Evolutionary conservation across 2,797 vertebrate species (phyloP), one percentile per base, ranked within the genome.

Genomic region (Momotus momota): DNA sequence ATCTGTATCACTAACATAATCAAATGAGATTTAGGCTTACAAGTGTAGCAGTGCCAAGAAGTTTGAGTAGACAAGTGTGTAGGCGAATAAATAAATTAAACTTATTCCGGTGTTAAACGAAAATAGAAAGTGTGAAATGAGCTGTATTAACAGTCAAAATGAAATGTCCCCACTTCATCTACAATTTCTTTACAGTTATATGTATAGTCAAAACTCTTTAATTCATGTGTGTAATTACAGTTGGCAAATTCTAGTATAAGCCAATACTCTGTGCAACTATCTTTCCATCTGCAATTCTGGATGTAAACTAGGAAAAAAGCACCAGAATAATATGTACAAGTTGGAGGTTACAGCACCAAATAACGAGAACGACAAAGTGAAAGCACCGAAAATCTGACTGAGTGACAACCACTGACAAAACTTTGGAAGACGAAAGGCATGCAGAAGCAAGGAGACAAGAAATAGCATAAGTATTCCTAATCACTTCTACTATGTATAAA

Each of bases 381-480:
- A 94, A 88, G 66, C 78, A 33, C 26, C n/a, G 67, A 86, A 81
- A 77, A 89, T 33, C 31, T 85, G 45, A 79, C 21, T 94, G 92
- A 94, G 72, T 90, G 90, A 94, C 93, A 96, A 20, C 35, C 51
- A 61, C 75, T 92, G 87, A 92, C 93, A 96, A 92, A 95, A 97
- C 85, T 74, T 88, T 92, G 54, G 78, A 94, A 81, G 65, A 49
- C 61, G 54, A 71, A 74, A 75, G 33, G 41, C 21, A 70, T 27
- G 40, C 2, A 2, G 74, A 92, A 89, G 57, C 64, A 89, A 91
- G 77, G 45, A 92, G 73, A 54, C 67, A 75, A 71, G 87, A 86
- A 93, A 92, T 89, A 85, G 41, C 35, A 69, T 43, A 89, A 93
- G 38, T 43, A 85, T 93, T 81, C 67, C 60, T 94, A 81, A 93